Conservation (phyloP, 2,113 vertebrate species). For the Brachyistius frenatus region DNA sequence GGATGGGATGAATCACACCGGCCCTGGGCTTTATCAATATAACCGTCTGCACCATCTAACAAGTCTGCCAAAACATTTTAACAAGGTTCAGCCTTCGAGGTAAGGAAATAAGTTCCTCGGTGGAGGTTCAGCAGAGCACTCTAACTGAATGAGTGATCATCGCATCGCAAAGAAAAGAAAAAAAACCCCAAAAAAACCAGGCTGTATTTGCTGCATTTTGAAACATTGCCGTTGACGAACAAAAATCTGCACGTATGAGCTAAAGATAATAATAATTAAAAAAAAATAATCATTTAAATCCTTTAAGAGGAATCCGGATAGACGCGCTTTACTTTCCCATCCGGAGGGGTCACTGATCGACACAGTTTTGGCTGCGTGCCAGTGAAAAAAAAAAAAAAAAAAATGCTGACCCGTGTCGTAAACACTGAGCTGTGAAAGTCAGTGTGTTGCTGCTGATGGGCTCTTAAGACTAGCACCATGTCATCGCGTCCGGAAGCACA, state of each 20-base stretch:
- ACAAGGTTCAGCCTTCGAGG: slow-evolving; percentile 46
- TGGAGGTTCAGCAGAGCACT: slow-evolving; percentile 19
- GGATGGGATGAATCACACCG: slow-evolving; percentile 60
- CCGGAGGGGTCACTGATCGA: slow-evolving; percentile 53
- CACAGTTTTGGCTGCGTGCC: slow-evolving; percentile 61
- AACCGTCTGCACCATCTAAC: slow-evolving; percentile 53
- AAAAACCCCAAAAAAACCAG: neutral
- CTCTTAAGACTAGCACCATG: slow-evolving; percentile 70
- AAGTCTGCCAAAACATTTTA: slow-evolving; percentile 59
- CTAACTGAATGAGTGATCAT: slow-evolving; percentile 13
- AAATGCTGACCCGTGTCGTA: slow-evolving; percentile 78
- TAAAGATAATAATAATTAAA: neutral
- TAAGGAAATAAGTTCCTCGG: slow-evolving; percentile 36
- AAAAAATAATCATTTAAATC: neutral
- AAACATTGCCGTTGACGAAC: slow-evolving; percentile 15
- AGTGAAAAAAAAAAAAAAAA: slow-evolving; percentile 22
- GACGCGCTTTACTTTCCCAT: slow-evolving; percentile 32
- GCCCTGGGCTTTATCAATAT: slow-evolving; percentile 71
- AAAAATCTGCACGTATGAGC: neutral
- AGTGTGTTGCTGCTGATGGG: slow-evolving; percentile 73
- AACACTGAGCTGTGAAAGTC: slow-evolving; percentile 80
- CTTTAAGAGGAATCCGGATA: slow-evolving; percentile 40
- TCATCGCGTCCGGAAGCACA: slow-evolving; percentile 74
- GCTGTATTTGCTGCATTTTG: neutral
- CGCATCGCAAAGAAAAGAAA: neutral